Base-by-base conservation (phyloP, 23 tunicate genomes). In the Styela clava region DNA sequence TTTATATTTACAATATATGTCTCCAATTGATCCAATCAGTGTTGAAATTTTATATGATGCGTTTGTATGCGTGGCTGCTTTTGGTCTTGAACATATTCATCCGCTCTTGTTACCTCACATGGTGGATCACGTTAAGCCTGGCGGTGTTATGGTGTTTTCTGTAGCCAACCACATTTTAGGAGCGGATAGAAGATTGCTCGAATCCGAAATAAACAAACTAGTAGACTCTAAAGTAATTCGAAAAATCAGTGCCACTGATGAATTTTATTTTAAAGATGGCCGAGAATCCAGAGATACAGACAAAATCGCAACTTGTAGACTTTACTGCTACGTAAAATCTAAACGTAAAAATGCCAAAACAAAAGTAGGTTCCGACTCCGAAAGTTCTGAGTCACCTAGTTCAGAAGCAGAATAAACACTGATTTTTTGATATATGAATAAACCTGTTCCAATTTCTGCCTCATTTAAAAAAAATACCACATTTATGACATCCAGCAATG, bases 291-390 rank as follows among this genome's bases (percentile, higher is more conserved):
- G 81, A 26, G 23, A 1, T 16, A 52, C 64, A 52, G 81, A 76
- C 21, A 44, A 52, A 22, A 23, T 44, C 9, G 81, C 81, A 26
- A 76, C 81, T 25, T 76, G 81, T 44, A 36, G 44, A 44, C 31
- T 76, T 18, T 76, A 36, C 24, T 76, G 81, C 31, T 76, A 44
- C n/a, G 64, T 76, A 9, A 76, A 76, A 44, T 19, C 35, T 71
- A 44, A 44, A 12, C 12, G 9, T 44, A 44, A 44, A 12, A 44
- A 44, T 44, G 12, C 56, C 12, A 44, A 7, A 44, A 44, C 9
- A 5, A 44, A 44, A 44, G 7, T 12, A 44, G 56, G 12, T 5
- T 44, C 56, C 12, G 56, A 44, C 12, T 44, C 56, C 56, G 56
- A 44, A 44, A 44, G 56, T 44, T 44, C 56, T 44, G 56, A 7